phyloP scores from a whole-genome alignment of 35 echinoderm and acorn worm species.

The Hemicentrotus pulcherrimus region DNA sequence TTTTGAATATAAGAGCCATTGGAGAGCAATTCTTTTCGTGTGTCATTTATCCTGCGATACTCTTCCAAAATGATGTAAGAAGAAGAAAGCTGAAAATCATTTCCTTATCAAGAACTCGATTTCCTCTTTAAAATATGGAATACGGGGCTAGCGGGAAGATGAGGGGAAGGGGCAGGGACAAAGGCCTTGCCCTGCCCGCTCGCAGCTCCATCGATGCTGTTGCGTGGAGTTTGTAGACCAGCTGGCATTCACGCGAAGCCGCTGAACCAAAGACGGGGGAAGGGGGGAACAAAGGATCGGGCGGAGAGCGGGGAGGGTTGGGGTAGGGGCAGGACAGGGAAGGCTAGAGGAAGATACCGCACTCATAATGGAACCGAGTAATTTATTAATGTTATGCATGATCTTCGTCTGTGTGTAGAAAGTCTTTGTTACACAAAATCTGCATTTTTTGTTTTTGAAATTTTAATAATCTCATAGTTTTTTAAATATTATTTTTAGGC shows the following conservation, averaged over 20 bases:
- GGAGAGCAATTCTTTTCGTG: no score
- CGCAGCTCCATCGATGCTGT: not conserved
- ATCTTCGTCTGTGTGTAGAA: not conserved
- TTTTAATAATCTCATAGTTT: not conserved
- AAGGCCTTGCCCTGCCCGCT: not conserved
- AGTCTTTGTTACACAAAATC: not conserved
- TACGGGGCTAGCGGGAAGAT: not conserved
- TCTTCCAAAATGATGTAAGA: no score
- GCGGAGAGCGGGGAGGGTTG: not conserved
- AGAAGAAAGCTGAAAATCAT: no score
- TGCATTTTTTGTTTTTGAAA: not conserved
- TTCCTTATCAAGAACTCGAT: no score
- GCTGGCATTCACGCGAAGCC: not conserved
- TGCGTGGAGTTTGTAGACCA: not conserved
- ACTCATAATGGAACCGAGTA: not conserved
- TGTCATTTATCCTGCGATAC: no score
- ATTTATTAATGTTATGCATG: slow-evolving; percentile 15
- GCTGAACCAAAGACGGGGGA: not conserved
- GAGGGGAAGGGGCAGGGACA: not conserved
- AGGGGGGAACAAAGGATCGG: not conserved
- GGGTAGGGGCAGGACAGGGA: not conserved
- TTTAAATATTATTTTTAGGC: no score
- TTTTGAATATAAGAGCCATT: no score
- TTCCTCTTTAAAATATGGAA: not conserved
- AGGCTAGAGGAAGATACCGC: not conserved